Conservation (phyloP, 1,140 invertebrate genomes). For the Chymomyza costata region DNA sequence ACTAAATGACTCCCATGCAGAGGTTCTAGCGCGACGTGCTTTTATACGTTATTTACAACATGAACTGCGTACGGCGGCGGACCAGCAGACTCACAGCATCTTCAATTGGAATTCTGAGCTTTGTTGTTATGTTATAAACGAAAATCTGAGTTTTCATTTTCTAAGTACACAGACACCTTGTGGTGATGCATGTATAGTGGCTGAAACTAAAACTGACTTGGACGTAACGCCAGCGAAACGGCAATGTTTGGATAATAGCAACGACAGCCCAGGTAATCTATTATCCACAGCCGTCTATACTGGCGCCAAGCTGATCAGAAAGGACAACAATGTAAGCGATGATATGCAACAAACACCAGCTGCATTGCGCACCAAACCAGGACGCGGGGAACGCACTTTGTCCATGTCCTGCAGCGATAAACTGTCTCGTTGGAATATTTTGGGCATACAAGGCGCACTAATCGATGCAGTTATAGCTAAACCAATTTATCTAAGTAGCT, state of each 20-base stretch:
- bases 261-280: too few species aligned
- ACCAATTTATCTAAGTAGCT: constrained; percentile 83
- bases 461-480: constrained; percentile 81
- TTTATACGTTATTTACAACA: constrained; percentile 86
- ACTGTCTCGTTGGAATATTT: constrained; percentile 89
- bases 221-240: constrained; percentile 49
- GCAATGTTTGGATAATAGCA: constrained; percentile 7
- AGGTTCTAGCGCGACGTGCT: constrained; percentile 88
- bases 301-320: constrained; percentile 90
- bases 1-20: constrained; percentile 94
- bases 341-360: constrained; percentile 76
- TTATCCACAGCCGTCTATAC: constrained; percentile 78
- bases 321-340: too few species aligned
- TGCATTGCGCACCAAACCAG: constrained; percentile 91
- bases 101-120: constrained; percentile 48
- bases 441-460: constrained; percentile 89
- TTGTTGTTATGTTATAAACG: constrained; percentile 77
- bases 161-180: constrained; percentile 92
- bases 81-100: constrained; percentile 73
- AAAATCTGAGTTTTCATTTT: constrained; percentile 86
- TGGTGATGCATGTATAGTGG: constrained; percentile 85
- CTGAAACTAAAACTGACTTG: neutral
- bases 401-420: constrained; percentile 97
- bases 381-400: constrained; percentile 90
- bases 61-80: constrained; percentile 43